Percentiles rank a stretch among this genome's conserved stretches.
Conservation (phyloP, 1,140 invertebrate genomes). For the Alviniconcha marisindica region DNA sequence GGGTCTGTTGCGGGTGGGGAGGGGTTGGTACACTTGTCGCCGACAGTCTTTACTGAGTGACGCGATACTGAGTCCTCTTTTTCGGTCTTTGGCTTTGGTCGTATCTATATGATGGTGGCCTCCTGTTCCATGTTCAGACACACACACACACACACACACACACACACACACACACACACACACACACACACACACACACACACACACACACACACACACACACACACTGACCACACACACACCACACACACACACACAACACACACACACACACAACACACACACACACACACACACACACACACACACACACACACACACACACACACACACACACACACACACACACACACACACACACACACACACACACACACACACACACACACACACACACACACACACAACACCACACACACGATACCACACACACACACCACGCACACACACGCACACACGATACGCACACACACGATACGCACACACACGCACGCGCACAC, state of each 20-base stretch:
- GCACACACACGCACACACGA: constrained; percentile 6
- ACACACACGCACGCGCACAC: constrained; percentile 15
- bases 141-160: not conserved
- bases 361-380: not conserved
- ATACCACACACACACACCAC: not conserved
- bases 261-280: not conserved
- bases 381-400: not conserved
- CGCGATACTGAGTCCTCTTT: too few relatives aligned
- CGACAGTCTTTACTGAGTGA: too few relatives aligned
- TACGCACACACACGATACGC: constrained; percentile 18
- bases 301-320: not conserved
- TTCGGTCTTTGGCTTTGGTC: too few relatives aligned
- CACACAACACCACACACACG: not conserved
- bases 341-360: not conserved
- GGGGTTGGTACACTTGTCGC: too few relatives aligned
- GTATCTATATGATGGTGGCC: too few relatives aligned
- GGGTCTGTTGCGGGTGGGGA: too few relatives aligned
- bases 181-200: not conserved
- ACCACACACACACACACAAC: too few relatives aligned
- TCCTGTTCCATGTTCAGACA: not conserved
- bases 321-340: not conserved
- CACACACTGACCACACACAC: too few relatives aligned
- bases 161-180: not conserved
- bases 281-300: constrained; percentile 1
- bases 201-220: not conserved